A percentile compares a stretch with the other conserved stretches of the same genome.
phyloP scores from a whole-genome alignment of 2,113 vertebrate genomes.

The Butorides virescens region DNA sequence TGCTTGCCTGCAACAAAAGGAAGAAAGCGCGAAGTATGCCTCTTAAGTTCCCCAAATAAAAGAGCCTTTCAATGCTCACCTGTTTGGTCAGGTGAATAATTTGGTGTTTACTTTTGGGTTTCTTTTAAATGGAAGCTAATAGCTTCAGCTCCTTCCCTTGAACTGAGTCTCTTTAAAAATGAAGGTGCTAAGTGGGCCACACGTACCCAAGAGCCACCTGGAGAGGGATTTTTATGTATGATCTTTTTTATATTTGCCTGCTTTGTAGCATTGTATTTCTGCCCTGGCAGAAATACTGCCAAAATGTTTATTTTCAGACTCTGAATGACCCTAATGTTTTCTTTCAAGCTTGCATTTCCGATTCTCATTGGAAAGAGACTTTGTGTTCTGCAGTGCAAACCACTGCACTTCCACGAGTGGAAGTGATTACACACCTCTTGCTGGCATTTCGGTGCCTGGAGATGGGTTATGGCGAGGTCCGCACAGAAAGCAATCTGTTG shows the following conservation, averaged over 20 bases:
- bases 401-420: rapidly evolving
- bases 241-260: not conserved
- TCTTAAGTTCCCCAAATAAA: not conserved
- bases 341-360: not conserved
- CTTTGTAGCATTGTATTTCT: not conserved
- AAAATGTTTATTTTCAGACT: not conserved
- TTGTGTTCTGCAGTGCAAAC: not conserved
- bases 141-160: not conserved
- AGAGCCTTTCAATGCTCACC: rapidly evolving
- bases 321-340: not conserved
- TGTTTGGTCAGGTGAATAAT: not conserved
- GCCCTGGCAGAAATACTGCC: not conserved
- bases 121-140: not conserved
- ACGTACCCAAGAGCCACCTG: not conserved
- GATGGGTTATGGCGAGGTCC: not conserved
- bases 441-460: not conserved
- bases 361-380: not conserved
- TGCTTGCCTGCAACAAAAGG: not conserved
- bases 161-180: not conserved
- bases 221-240: not conserved
- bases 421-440: rapidly evolving
- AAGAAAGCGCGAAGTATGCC: not conserved
- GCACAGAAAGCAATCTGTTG: rapidly evolving
- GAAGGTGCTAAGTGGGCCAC: not conserved
- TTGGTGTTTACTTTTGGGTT: not conserved